These are phyloP conservation scores for Parus major DNA, from an alignment of 2,113 vertebrate genomes.

Conservation along the genomic window DNA sequence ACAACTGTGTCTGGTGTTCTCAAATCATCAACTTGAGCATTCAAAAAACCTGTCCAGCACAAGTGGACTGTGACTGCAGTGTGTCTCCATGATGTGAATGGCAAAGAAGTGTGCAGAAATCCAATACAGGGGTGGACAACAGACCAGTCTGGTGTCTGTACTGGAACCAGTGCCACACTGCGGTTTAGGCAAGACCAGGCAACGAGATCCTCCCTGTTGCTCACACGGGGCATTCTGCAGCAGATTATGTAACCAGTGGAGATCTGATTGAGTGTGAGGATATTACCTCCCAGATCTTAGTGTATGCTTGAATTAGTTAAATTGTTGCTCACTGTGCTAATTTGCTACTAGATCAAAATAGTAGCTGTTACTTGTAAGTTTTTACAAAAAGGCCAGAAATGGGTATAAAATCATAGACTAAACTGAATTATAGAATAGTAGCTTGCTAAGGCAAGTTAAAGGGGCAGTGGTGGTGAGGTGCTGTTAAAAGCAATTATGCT, in stretches of 20 bases:
- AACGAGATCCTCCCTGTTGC: neutral
- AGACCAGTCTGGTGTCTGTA: fast-evolving
- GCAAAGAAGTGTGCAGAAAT: neutral
- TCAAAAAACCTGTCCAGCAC: neutral
- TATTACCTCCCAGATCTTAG: neutral
- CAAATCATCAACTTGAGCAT: neutral
- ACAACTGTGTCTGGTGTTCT: neutral
- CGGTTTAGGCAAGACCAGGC: neutral
- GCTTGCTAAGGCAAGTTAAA: neutral
- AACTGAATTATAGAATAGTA: neutral
- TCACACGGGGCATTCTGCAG: neutral
- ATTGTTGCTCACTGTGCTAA: neutral
- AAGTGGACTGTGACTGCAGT: neutral
- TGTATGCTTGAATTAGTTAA: neutral
- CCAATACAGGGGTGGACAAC: fast-evolving
- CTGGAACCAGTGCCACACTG: neutral
- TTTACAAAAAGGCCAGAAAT: neutral
- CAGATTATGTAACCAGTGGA: neutral
- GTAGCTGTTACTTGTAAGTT: neutral
- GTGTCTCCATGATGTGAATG: neutral
- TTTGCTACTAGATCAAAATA: neutral
- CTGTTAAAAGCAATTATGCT: fast-evolving
- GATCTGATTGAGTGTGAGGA: neutral
- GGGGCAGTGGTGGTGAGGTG: neutral
- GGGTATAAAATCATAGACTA: neutral